Percentiles rank a stretch among this genome's conserved stretches.
Conservation (phyloP, 2,113 vertebrate species). For the Acrocephalus arundinaceus region DNA sequence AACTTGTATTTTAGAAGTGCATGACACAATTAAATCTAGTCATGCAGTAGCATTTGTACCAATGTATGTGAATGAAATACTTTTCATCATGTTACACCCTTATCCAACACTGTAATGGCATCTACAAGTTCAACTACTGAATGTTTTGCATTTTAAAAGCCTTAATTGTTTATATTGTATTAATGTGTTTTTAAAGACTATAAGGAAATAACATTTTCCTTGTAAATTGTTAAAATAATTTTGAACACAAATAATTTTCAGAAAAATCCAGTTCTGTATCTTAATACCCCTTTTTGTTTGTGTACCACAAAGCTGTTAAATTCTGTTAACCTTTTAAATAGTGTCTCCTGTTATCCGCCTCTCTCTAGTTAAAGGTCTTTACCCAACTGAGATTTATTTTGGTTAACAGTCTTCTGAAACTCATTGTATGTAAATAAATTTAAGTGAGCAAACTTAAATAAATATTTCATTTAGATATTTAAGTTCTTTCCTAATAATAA, state of each 20-base stretch:
- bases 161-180: constrained; percentile 49
- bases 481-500: neutral
- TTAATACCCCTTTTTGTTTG: neutral
- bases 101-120: neutral
- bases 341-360: neutral
- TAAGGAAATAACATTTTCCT: constrained; percentile 23
- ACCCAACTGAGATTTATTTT: constrained; percentile 2
- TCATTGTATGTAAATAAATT: constrained; percentile 20
- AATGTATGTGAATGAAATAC: neutral
- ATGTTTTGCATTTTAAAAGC: constrained; percentile 49
- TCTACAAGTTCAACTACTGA: neutral
- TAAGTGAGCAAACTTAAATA: constrained; percentile 18
- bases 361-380: neutral
- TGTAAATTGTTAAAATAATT: constrained; percentile 1
- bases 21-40: neutral
- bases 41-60: neutral
- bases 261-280: neutral
- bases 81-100: neutral
- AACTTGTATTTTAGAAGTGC: neutral
- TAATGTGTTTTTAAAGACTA: constrained; percentile 26
- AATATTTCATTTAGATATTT: neutral
- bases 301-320: neutral
- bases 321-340: neutral
- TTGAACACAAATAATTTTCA: neutral
- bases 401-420: constrained; percentile 27